Evolutionary conservation across 2,888 invertebrate genomes (phyloP), one percentile per base, ranked within the genome.

Genomic region (Achlya flavicornis): DNA sequence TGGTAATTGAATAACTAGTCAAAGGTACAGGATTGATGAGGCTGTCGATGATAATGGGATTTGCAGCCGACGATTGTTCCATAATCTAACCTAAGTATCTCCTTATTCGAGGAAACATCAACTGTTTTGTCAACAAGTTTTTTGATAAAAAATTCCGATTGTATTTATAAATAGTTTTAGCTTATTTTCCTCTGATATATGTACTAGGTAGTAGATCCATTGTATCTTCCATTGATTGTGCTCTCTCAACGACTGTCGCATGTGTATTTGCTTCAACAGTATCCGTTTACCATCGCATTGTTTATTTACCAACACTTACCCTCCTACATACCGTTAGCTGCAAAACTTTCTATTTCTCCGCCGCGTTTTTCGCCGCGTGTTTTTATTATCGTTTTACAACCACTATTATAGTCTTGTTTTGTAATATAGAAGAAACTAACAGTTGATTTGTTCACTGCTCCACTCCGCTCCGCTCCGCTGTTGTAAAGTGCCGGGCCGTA

Each of bases 341-440:
- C 53, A 53, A 19, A 60, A 59, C 59, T 59, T 41, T 60, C 26
- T 35, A 35, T 58, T 43, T 41, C 41, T 19, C 19, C 53, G 53
- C 19, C 46, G 14, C 46, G 14, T n/a, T n/a, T 46, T 46, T 46
- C 46, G 46, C n/a, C 19, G 38, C 59, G 26, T 60, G 38, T 62
- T 61, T 58, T 64, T 65, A 63, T 61, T 35, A 58, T 61, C 58
- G 70, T 68, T 80, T 80, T 79, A 80, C 79, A 78, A 75, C 79
- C 69, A 63, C 72, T 75, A 75, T 79, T 73, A 70, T 69, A 72
- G 69, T 66, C 66, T 76, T 78, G 79, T 77, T 76, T 77, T 77
- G 80, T 74, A 69, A 77, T 70, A 77, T 69, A 69, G 60, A 62
- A 33, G 67, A 67, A 74, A 66, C 76, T 72, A 72, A 68, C 74